Conservation (phyloP, 1,140 invertebrate genomes). For the Caenorhabditis inopinata region DNA sequence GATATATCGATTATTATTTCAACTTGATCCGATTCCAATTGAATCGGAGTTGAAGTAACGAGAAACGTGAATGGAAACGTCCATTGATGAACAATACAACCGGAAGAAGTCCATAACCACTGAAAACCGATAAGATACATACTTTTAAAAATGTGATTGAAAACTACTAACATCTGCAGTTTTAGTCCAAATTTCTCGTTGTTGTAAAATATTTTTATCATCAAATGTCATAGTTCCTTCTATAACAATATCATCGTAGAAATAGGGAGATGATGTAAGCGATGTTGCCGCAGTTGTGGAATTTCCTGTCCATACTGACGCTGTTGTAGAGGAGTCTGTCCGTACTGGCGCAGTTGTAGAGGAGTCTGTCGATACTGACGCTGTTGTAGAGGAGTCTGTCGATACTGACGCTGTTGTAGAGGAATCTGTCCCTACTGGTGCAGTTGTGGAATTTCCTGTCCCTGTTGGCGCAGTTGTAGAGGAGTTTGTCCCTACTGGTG, state of each 20-base stretch:
- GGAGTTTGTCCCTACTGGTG: no score
- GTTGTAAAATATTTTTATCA: background rate
- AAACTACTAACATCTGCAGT: background rate
- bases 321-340: no score
- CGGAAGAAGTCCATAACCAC: background rate
- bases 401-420: no score
- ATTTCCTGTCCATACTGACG: no score
- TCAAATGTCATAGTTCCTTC: background rate
- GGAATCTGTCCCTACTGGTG: no score
- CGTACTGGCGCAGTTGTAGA: no score
- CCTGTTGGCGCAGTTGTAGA: no score
- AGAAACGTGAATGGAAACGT: background rate
- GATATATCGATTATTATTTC: background rate
- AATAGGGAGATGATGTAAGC: background rate
- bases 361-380: no score
- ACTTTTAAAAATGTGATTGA: background rate
- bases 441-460: no score
- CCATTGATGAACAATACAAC: constrained; percentile 5
- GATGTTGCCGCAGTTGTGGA: background rate
- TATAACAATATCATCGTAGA: background rate
- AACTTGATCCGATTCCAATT: background rate
- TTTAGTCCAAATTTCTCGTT: background rate
- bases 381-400: no score
- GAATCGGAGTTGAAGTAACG: background rate
- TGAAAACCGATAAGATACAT: background rate